Conservation (phyloP, 2,888 invertebrate genomes). For the Endomychus coccineus region DNA sequence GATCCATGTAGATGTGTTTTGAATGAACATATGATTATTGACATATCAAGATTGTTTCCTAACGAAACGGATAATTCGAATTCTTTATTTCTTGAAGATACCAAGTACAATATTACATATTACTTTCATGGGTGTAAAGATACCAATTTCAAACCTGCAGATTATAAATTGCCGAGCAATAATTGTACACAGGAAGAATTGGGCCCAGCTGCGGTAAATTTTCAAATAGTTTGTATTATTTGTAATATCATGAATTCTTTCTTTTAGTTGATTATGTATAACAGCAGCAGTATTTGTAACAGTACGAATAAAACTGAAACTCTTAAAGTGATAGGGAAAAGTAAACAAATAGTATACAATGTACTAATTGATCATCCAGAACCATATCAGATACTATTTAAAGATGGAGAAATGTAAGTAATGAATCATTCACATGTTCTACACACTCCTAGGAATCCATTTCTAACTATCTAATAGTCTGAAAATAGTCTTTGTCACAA, state of each 20-base stretch:
- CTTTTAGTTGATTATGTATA: slow-evolving; percentile 25
- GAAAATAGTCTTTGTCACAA: too few species aligned
- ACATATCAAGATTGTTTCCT: slow-evolving; percentile 27
- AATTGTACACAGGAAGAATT: slow-evolving; percentile 12
- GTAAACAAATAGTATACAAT: slow-evolving; percentile 22
- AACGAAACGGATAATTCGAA: slow-evolving; percentile 18
- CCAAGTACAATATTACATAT: slow-evolving; percentile 26
- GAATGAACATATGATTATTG: slow-evolving; percentile 33
- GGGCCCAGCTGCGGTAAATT: slow-evolving; percentile 20
- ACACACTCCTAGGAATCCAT: too few species aligned
- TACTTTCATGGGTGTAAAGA: slow-evolving; percentile 41
- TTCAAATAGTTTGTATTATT: slow-evolving; percentile 4
- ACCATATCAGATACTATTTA: slow-evolving; percentile 7
- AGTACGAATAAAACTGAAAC: slow-evolving; percentile 5
- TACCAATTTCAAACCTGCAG: slow-evolving; percentile 16
- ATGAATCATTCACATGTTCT: not conserved
- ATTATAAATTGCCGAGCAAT: slow-evolving; percentile 8
- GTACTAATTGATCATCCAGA: slow-evolving; percentile 6
- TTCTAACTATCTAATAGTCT: too few species aligned
- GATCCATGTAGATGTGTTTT: slow-evolving; percentile 35
- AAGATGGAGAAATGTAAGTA: slow-evolving; percentile 1
- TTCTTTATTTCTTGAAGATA: slow-evolving; percentile 23
- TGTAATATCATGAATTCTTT: slow-evolving; percentile 13
- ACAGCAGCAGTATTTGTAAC: slow-evolving; percentile 1
- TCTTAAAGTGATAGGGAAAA: slow-evolving; percentile 22